Evolutionary conservation across 2,797 vertebrate genomes (phyloP), one percentile per base, ranked within the genome.

Genomic region (Micrastur ruficollis): DNA sequence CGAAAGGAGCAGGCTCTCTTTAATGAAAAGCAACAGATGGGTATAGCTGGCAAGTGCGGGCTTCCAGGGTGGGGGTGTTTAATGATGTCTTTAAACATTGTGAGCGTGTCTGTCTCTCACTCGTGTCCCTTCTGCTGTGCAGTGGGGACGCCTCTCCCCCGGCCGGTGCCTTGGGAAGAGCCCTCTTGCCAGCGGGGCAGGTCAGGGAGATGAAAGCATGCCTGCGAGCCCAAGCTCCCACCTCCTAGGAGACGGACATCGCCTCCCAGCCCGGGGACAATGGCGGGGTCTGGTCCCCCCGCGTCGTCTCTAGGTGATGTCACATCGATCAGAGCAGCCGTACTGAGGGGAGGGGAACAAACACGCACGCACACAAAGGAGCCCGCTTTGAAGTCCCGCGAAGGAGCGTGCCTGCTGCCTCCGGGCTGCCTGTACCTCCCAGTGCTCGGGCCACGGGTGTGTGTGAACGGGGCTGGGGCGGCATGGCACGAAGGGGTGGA

Each of bases 131-230:
- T 96, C 93, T 98, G 97, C 95, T 76, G 95, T 83, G 92, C 71
- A 20, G 92, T 75, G 86, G 89, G 82, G 92, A 95, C 38, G 93
- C 94, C 90, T 90, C 97, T 96, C 97, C 91, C 90, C 95, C 81
- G 95, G 95, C 93, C 72, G 67, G 89, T 86, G 96, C 89, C 97
- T 97, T 91, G 96, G 95, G 95, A 95, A 92, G 95, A 86, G 49
- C 91, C 89, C 91, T 90, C 86, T 82, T 67, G 7, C 59, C 94
- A 62, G 93, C 89, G 12, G 93, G 96, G 97, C 92, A 94, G 98
- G 98, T 98, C 98, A 98, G 95, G 93, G 97, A 99, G 98, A 99
- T 99, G 98, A 99, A 99, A 99, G 99, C 99, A 99, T 99, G 99
- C 99, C 98, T 98, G 98, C 50, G 96, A 98, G 96, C 97, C 68